Percentiles rank a stretch among this genome's conserved stretches.
These are phyloP conservation scores for Lycaena phlaeas DNA, from an alignment of 2,888 invertebrate species.

Conservation along the genomic window DNA sequence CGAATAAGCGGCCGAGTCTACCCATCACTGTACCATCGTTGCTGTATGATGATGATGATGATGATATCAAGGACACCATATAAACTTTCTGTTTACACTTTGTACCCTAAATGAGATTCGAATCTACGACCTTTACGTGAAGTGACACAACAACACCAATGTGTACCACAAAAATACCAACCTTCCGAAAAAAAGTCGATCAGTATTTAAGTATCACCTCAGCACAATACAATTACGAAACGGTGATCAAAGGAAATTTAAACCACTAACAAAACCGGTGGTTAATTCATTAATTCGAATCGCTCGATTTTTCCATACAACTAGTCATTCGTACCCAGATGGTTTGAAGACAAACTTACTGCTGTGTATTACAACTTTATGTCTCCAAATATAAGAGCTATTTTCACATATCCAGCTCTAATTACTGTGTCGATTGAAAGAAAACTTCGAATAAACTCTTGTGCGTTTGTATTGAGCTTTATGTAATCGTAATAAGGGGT, in stretches of 20 bases:
- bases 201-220: background rate
- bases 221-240: conserved; percentile 8
- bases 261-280: conserved; percentile 26
- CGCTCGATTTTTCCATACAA: conserved; percentile 30
- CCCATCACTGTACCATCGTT: too few species aligned
- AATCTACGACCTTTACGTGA: too few species aligned
- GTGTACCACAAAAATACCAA: too few species aligned
- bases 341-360: conserved; percentile 12
- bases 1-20: too few species aligned
- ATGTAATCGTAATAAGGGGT: conserved; percentile 11
- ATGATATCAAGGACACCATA: too few species aligned
- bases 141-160: too few species aligned
- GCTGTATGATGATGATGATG: too few species aligned
- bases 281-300: conserved; percentile 41
- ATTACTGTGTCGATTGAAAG: conserved; percentile 24
- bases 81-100: too few species aligned
- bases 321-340: conserved; percentile 23
- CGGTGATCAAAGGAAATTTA: conserved; percentile 16
- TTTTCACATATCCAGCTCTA: conserved; percentile 15
- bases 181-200: too few species aligned
- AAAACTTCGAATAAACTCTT: conserved; percentile 14
- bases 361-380: conserved; percentile 10
- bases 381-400: conserved; percentile 11
- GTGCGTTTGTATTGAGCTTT: conserved; percentile 15
- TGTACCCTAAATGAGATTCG: too few species aligned